These are phyloP conservation scores for Zalophus californianus DNA, from an alignment of 2,797 vertebrate species.

Conservation along the genomic window DNA sequence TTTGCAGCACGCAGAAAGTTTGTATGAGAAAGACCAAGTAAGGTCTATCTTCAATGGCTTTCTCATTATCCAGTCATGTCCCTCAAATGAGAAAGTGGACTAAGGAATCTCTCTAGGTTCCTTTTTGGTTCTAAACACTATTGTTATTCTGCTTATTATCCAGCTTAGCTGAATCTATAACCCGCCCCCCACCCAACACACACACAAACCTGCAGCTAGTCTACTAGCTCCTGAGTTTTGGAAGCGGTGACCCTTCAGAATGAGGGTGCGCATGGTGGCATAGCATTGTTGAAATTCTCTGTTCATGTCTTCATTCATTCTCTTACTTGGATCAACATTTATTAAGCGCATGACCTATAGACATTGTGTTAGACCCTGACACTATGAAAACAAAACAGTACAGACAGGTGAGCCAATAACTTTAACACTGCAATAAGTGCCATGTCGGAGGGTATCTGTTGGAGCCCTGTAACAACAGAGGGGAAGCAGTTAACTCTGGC, in stretches of 20 bases:
- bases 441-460: accelerated
- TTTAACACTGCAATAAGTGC: neutral
- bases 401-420: neutral
- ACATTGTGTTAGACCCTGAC: neutral
- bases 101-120: neutral
- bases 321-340: neutral
- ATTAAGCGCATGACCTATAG: neutral
- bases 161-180: neutral
- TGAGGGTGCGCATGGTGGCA: no score
- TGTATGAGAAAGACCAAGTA: neutral
- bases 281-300: accelerated
- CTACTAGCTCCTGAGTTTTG: neutral
- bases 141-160: no score
- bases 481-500: neutral
- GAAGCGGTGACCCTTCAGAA: neutral
- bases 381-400: neutral
- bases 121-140: neutral
- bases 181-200: accelerated
- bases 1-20: neutral
- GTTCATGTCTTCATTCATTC: neutral
- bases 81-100: neutral
- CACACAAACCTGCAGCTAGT: neutral
- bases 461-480: no score
- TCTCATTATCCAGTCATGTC: neutral
- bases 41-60: neutral